phyloP scores from a whole-genome alignment of 2,113 vertebrate species.

The Hiodon tergisus region DNA sequence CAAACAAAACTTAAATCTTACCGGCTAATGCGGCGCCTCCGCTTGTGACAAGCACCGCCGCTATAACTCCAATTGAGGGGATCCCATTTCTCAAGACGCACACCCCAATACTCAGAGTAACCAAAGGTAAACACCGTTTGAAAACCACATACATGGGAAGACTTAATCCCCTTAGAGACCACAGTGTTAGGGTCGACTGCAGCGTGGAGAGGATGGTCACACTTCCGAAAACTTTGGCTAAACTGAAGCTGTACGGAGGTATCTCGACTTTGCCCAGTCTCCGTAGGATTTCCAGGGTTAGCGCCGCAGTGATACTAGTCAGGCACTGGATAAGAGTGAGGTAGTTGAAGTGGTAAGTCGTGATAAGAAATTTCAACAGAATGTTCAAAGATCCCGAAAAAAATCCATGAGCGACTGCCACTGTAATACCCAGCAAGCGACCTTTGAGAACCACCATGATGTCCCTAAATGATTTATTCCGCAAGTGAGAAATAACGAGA shows the following conservation, averaged over 20 bases:
- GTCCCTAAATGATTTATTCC: not conserved
- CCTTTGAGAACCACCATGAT: slow-evolving; percentile 62
- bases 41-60: slow-evolving; percentile 87
- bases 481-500: slow-evolving; percentile 22
- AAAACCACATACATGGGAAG: slow-evolving; percentile 97
- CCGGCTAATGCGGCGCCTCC: slow-evolving; percentile 85
- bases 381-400: slow-evolving; percentile 93
- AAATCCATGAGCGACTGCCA: slow-evolving; percentile 88
- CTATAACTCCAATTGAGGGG: slow-evolving; percentile 78
- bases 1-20: slow-evolving; percentile 43
- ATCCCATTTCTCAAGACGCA: slow-evolving; percentile 81
- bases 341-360: slow-evolving; percentile 77
- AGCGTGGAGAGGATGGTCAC: slow-evolving; percentile 83
- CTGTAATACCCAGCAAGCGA: slow-evolving; percentile 76
- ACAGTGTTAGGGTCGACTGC: slow-evolving; percentile 90
- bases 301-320: slow-evolving; percentile 77
- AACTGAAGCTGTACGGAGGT: slow-evolving; percentile 74
- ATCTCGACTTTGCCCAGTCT: slow-evolving; percentile 72
- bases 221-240: slow-evolving; percentile 79
- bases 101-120: slow-evolving; percentile 83
- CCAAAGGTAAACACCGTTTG: slow-evolving; percentile 91
- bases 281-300: slow-evolving; percentile 78
- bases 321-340: slow-evolving; percentile 89
- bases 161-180: slow-evolving; percentile 89
- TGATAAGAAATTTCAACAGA: slow-evolving; percentile 88